Percentiles rank a stretch among this genome's conserved stretches.
phyloP scores from a whole-genome alignment of 2,888 invertebrate genomes.

The Eucera pruinosa region DNA sequence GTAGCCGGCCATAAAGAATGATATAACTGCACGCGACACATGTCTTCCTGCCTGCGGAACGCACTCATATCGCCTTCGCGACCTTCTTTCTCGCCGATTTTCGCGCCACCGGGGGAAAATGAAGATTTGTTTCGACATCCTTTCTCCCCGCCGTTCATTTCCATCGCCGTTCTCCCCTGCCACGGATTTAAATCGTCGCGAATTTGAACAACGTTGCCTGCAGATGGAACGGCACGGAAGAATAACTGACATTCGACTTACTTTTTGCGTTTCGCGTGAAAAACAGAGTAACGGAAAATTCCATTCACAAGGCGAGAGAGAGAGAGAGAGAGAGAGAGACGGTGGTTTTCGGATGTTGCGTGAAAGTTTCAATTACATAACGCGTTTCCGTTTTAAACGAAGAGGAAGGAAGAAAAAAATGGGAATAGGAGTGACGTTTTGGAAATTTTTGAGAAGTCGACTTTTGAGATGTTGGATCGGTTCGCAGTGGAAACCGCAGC shows the following conservation, averaged over 20 bases:
- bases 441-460: conserved; percentile 64
- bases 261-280: neutral
- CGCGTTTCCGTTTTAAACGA: conserved; percentile 22
- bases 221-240: neutral
- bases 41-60: conserved; percentile 78
- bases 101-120: conserved; percentile 68
- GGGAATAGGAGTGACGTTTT: conserved; percentile 51
- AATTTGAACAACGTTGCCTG: neutral
- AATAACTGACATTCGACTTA: conserved; percentile 19
- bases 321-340: no score
- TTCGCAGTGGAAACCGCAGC: conserved; percentile 38
- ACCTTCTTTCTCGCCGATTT: conserved; percentile 41
- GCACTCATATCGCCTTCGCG: conserved; percentile 60
- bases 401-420: conserved; percentile 4
- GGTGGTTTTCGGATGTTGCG: no score
- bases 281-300: conserved; percentile 14
- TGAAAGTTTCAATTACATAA: conserved; percentile 32
- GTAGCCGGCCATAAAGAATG: conserved; percentile 82
- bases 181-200: conserved; percentile 54
- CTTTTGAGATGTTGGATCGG: conserved; percentile 48
- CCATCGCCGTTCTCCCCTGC: conserved; percentile 20
- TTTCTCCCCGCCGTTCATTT: conserved; percentile 42
- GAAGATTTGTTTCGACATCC: conserved; percentile 80
- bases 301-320: no score
- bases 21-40: conserved; percentile 84